phyloP scores from a whole-genome alignment of 2,113 vertebrate species.

The Micromys minutus region DNA sequence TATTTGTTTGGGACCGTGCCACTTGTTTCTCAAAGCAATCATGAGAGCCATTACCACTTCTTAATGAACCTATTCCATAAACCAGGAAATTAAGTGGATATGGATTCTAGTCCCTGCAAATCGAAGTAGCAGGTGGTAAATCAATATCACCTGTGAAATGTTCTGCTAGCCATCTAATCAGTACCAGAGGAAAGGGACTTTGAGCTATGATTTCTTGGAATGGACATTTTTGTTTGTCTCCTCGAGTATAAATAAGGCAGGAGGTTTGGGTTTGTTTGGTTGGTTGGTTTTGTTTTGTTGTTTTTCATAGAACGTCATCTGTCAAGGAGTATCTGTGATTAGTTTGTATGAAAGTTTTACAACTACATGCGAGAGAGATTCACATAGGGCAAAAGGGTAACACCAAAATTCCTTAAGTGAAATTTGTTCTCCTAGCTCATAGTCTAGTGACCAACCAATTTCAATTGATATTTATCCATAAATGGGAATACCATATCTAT shows the following conservation, averaged over 20 bases:
- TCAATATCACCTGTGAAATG: accelerated
- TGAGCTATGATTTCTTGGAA: not conserved
- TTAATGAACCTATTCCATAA: not conserved
- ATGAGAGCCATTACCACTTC: conserved; percentile 10
- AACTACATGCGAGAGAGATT: not conserved
- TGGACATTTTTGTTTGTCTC: not conserved
- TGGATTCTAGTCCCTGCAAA: not conserved
- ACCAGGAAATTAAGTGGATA: not conserved
- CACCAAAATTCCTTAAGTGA: not conserved
- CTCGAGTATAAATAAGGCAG: not conserved
- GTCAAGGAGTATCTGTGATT: not conserved
- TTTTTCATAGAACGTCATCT: not conserved
- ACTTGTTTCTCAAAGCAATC: not conserved
- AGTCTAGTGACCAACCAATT: not conserved
- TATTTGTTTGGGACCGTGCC: no score
- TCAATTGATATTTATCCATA: not conserved
- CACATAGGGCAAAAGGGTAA: not conserved
- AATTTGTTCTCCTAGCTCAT: not conserved
- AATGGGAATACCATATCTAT: not conserved
- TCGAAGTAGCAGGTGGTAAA: not conserved
- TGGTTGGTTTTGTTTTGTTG: not conserved
- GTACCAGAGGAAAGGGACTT: not conserved
- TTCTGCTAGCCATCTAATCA: not conserved
- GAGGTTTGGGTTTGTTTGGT: not conserved
- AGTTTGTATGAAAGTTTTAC: not conserved